Conservation (phyloP, 2,113 vertebrate genomes). For the Lates calcarifer region DNA sequence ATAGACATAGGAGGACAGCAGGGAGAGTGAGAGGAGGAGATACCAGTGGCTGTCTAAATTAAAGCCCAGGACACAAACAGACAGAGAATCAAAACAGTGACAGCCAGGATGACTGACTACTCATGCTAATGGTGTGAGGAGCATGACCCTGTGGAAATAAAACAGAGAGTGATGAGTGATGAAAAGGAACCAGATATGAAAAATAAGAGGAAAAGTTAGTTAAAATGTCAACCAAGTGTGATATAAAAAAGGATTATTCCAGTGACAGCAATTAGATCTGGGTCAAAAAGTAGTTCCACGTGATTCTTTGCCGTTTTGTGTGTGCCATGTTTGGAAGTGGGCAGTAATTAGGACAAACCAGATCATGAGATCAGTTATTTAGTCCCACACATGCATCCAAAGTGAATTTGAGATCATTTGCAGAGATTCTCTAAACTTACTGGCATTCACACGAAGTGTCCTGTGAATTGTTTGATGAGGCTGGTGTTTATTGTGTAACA, state of each 20-base stretch:
- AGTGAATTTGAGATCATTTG: not conserved
- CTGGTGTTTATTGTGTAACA: not conserved
- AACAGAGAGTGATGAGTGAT: constrained; percentile 22
- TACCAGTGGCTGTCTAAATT: not conserved
- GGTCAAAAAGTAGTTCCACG: constrained; percentile 53
- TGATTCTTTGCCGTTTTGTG: not conserved
- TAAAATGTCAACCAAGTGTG: constrained; percentile 24
- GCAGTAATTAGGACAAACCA: not conserved
- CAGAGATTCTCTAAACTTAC: not conserved
- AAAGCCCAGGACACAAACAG: not conserved
- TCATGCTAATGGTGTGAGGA: constrained; percentile 37
- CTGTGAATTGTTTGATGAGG: not conserved
- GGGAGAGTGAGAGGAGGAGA: not conserved
- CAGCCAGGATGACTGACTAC: constrained; percentile 44
- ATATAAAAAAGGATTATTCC: constrained; percentile 29
- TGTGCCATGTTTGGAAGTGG: not conserved
- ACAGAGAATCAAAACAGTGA: constrained; percentile 11
- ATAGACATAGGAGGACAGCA: not conserved
- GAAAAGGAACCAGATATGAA: constrained; percentile 9
- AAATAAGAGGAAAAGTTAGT: constrained; percentile 33
- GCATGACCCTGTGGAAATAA: constrained; percentile 60
- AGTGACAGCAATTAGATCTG: constrained; percentile 38
- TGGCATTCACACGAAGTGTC: not conserved
- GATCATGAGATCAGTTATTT: not conserved
- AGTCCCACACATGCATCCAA: not conserved